Evolutionary conservation across 2,888 invertebrate genomes (phyloP).

Genomic region (Latrodectus hesperus): DNA sequence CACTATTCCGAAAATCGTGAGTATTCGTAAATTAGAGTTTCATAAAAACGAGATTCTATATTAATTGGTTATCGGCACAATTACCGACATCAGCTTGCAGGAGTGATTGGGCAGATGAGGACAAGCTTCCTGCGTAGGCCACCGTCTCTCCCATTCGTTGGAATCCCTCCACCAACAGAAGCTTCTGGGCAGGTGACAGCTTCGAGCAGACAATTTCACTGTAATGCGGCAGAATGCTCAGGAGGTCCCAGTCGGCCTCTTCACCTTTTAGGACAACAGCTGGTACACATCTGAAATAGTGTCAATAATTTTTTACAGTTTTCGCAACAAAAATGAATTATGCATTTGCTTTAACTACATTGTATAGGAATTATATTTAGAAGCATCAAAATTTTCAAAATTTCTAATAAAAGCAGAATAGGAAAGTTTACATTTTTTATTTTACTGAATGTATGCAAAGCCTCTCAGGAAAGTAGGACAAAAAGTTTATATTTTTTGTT

Average conservation of each 20-base stretch:
- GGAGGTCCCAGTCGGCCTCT: conserved; percentile 72
- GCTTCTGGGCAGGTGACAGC: conserved; percentile 73
- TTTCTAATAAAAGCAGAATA: too few species aligned
- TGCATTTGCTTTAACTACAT: too few species aligned
- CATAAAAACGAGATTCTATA: too few species aligned
- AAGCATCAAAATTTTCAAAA: too few species aligned
- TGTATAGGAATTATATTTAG: neutral
- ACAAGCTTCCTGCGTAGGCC: conserved; percentile 79
- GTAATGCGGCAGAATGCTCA: conserved; percentile 71
- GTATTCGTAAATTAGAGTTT: too few species aligned
- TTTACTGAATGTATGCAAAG: too few species aligned
- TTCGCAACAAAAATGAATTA: too few species aligned
- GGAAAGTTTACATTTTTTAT: too few species aligned
- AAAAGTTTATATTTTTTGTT: too few species aligned
- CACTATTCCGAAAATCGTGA: too few species aligned
- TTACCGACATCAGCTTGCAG: conserved; percentile 32
- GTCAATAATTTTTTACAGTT: neutral
- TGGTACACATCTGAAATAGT: conserved; percentile 69
- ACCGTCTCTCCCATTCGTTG: conserved; percentile 79
- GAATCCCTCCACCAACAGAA: conserved; percentile 79
- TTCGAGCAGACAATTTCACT: conserved; percentile 31
- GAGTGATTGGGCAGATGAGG: conserved; percentile 78
- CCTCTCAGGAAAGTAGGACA: too few species aligned
- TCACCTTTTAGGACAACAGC: conserved; percentile 74
- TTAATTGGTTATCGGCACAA: too few species aligned